Evolutionary conservation across 64 coral and sea anemone genomes (phyloP), one percentile per base, ranked within the genome.

Genomic region (Porites australiensis): DNA sequence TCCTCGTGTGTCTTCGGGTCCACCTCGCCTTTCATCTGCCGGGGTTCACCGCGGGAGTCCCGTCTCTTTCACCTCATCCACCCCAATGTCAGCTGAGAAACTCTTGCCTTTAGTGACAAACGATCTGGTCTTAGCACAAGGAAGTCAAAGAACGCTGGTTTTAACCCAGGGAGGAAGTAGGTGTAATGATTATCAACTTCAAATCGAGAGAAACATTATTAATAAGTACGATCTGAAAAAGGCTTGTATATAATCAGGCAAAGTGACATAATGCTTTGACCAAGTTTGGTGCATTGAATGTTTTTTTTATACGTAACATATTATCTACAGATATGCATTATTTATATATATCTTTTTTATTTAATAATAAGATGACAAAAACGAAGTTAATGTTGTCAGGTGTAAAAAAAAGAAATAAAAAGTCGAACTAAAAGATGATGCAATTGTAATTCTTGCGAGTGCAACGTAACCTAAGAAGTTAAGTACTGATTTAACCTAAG

Each of bases 151-250:
- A 58, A 47, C 93, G n/a, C 43, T 98, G 3, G 70, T 98, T 3
- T 50, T 98, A 46, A 98, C 95, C 23, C 95, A 98, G 3, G 95
- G 95, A 3, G 95, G 95, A 22, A 88, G 88, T 3, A 91, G 92
- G 64, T 86, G 88, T 59, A 98, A 98, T 91, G 88, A 98, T 20
- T 86, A 79, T 74, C 92, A 94, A 77, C 86, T 88, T 5, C 71
- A 94, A 19, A 85, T 98, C 4, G 95, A 94, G 70, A 91, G 65
- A 63, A 87, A 22, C 73, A 65, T 95, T 71, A 60, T 95, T 22
- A 74, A 61, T 19, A 88, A 74, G n/a, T 51, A 75, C 19, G 81
- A 84, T 8, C 2, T 23, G 3, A 69, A 50, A 18, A 84, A 68
- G 69, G 21, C 44, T 48, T 48, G 15, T 68, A 2, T 3, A 9